Percentiles rank a stretch among this genome's conserved stretches.
Conservation (phyloP, 2,113 vertebrate genomes). For the Peromyscus maniculatus region DNA sequence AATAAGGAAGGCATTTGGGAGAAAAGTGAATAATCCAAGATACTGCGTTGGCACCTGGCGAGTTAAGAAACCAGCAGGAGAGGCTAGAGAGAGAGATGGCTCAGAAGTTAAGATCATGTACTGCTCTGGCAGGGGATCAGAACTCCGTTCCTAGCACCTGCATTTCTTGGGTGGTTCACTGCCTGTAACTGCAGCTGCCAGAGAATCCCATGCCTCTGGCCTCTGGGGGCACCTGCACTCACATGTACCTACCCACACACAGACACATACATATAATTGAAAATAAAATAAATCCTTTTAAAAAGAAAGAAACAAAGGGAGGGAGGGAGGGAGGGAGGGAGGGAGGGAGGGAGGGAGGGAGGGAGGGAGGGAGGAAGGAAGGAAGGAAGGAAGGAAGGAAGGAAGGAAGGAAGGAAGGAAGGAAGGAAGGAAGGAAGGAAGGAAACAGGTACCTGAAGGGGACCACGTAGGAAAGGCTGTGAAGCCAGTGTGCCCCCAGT, state of each 20-base stretch:
- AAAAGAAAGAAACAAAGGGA: not conserved
- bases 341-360: too few species aligned
- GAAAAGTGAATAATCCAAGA: not conserved
- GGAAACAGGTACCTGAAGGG: not conserved
- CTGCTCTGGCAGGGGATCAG: not conserved
- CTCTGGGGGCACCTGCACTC: not conserved
- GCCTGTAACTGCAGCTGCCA: not conserved
- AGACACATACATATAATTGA: not conserved
- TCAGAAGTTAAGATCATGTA: not conserved
- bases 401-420: too few species aligned
- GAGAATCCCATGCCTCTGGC: not conserved
- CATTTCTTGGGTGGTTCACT: not conserved
- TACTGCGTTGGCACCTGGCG: too few species aligned
- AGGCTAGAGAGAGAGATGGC: not conserved
- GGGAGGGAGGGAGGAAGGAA: too few species aligned
- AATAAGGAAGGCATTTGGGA: not conserved
- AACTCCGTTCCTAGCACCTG: not conserved
- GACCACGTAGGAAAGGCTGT: not conserved
- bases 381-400: too few species aligned
- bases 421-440: too few species aligned
- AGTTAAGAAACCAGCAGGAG: not conserved
- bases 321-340: too few species aligned
- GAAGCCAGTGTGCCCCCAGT: not conserved
- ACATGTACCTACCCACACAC: not conserved
- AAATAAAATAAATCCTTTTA: not conserved